These are phyloP conservation scores for Hetaerina titia DNA, from an alignment of 2,888 invertebrate species.

Conservation along the genomic window DNA sequence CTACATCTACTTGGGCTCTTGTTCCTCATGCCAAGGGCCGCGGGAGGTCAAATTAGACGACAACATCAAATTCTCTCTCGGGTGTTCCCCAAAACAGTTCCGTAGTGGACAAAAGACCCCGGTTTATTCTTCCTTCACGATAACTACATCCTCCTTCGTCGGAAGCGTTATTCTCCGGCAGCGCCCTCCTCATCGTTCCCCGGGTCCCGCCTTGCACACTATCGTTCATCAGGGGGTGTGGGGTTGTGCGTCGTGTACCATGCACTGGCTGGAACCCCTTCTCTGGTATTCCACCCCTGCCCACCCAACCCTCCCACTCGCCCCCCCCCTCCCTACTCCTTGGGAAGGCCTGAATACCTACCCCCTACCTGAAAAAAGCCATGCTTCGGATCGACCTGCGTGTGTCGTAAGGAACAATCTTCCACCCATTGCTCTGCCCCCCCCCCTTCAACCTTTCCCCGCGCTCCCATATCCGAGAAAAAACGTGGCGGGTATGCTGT, in stretches of 20 bases:
- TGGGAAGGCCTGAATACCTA: background rate
- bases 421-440: background rate
- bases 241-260: constrained; percentile 35
- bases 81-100: too few species aligned
- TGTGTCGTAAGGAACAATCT: background rate
- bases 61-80: too few species aligned
- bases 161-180: too few species aligned
- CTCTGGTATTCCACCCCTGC: background rate
- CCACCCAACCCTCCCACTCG: background rate
- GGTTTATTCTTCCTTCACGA: too few species aligned
- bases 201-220: background rate
- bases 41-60: too few species aligned
- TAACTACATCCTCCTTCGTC: too few species aligned
- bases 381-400: constrained; percentile 12
- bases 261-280: constrained; percentile 50
- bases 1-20: too few species aligned
- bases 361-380: background rate
- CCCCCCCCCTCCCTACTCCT: background rate
- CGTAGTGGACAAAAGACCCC: too few species aligned
- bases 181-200: background rate
- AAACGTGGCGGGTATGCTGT: background rate
- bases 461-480: background rate
- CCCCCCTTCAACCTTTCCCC: background rate
- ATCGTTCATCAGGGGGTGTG: background rate
- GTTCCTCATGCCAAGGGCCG: too few species aligned